Percentiles rank a stretch among this genome's conserved stretches.
Evolutionary conservation across 2,888 invertebrate species (phyloP).

Genomic region (Dicycla oo): DNA sequence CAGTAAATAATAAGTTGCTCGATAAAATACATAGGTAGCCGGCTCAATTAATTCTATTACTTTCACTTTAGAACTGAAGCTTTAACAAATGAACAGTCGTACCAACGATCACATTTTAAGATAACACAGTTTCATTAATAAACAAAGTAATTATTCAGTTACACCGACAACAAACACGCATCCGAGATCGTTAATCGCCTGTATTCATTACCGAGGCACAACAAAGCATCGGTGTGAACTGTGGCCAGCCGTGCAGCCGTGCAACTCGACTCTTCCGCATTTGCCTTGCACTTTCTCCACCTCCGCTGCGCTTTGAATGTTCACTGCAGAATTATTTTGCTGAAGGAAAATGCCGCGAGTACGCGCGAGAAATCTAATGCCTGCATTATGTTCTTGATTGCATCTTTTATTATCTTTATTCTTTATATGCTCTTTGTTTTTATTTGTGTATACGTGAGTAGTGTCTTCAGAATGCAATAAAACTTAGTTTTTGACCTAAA

Average conservation of each 20-base stretch:
- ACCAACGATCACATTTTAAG: slow-evolving; percentile 49
- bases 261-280: slow-evolving; percentile 74
- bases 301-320: slow-evolving; percentile 74
- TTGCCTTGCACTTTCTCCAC: slow-evolving; percentile 77
- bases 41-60: slow-evolving; percentile 37
- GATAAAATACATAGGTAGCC: slow-evolving; percentile 16
- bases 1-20: slow-evolving; percentile 5
- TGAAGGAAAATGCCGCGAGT: slow-evolving; percentile 65
- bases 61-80: slow-evolving; percentile 51
- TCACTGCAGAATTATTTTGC: slow-evolving; percentile 69
- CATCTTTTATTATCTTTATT: slow-evolving; percentile 59
- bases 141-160: slow-evolving; percentile 61
- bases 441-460: not conserved
- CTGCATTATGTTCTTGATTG: slow-evolving; percentile 65
- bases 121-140: slow-evolving; percentile 61
- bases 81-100: slow-evolving; percentile 47
- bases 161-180: slow-evolving; percentile 57
- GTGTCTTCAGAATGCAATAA: not conserved
- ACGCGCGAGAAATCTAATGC: slow-evolving; percentile 57
- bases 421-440: slow-evolving; percentile 31
- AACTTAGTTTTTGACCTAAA: not conserved
- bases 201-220: slow-evolving; percentile 55
- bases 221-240: slow-evolving; percentile 62
- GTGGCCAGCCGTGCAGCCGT: slow-evolving; percentile 54
- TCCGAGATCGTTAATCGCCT: slow-evolving; percentile 58